These are phyloP conservation scores for Rhingia rostrata DNA, from an alignment of 2,888 invertebrate species.

Conservation along the genomic window DNA sequence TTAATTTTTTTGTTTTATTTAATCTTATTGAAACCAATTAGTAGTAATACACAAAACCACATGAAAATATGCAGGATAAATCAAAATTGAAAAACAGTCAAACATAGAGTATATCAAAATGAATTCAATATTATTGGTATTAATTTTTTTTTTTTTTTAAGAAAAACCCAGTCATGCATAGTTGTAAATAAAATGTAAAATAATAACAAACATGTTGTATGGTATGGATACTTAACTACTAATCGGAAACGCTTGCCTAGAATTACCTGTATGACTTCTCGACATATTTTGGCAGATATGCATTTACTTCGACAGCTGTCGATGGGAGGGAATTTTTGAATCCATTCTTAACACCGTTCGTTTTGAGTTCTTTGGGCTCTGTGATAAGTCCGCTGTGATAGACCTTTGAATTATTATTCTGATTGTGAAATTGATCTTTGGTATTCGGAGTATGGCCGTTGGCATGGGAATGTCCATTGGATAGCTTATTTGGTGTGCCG, in stretches of 20 bases:
- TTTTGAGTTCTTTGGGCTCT: slow-evolving; percentile 41
- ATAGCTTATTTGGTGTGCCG: slow-evolving; percentile 47
- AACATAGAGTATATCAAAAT: slow-evolving; percentile 61
- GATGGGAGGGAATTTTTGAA: slow-evolving; percentile 55
- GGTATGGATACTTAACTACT: slow-evolving; percentile 45
- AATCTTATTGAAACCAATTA: slow-evolving; percentile 42
- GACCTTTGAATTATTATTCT: slow-evolving; percentile 58
- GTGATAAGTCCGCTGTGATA: slow-evolving; percentile 50
- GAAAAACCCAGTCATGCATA: slow-evolving; percentile 68
- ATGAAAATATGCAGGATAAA: slow-evolving; percentile 66
- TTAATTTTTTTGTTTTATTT: slow-evolving; percentile 22
- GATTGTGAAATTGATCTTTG: slow-evolving; percentile 50
- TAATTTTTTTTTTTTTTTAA: slow-evolving; percentile 8
- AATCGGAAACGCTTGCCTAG: slow-evolving; percentile 70
- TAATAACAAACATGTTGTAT: slow-evolving; percentile 33
- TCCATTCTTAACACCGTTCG: slow-evolving; percentile 55
- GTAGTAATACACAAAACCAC: slow-evolving; percentile 69
- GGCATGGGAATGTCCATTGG: slow-evolving; percentile 71
- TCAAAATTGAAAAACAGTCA: slow-evolving; percentile 29
- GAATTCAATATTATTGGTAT: slow-evolving; percentile 17
- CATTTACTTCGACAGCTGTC: slow-evolving; percentile 65
- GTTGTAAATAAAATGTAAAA: slow-evolving; percentile 15
- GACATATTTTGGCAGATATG: slow-evolving; percentile 82
- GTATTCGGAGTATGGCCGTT: slow-evolving; percentile 63
- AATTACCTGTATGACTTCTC: slow-evolving; percentile 84